A percentile compares a stretch with the other conserved stretches of the same genome.
These are phyloP conservation scores for Callipepla squamata DNA, from an alignment of 2,113 vertebrate species.

Conservation along the genomic window DNA sequence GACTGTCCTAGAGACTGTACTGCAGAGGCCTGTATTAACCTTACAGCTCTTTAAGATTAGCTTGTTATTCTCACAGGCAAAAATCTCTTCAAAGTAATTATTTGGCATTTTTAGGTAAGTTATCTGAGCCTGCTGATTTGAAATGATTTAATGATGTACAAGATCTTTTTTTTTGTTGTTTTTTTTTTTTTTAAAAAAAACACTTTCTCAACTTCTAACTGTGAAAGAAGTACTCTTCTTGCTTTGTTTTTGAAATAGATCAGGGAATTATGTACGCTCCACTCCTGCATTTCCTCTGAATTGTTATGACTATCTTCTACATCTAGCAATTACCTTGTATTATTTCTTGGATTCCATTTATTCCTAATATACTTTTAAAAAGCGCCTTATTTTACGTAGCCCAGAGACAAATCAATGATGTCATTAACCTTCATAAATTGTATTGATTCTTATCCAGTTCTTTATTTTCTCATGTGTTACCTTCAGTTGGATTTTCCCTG, in stretches of 20 bases:
- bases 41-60: neutral
- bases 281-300: conserved; percentile 21
- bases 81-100: neutral
- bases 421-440: neutral
- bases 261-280: conserved; percentile 12
- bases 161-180: neutral
- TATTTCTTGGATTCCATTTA: conserved; percentile 37
- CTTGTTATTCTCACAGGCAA: neutral
- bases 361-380: neutral
- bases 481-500: neutral
- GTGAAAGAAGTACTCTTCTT: neutral
- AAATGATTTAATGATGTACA: accelerated
- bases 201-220: neutral
- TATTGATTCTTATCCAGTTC: neutral
- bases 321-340: conserved; percentile 26
- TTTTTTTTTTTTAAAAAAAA: neutral
- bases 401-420: neutral
- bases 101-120: neutral
- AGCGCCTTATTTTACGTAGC: neutral
- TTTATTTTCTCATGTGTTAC: neutral
- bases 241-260: conserved; percentile 23
- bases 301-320: conserved; percentile 9
- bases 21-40: neutral
- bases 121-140: neutral
- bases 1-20: neutral